Conservation (phyloP, 1,140 invertebrate species). For the Platorchestia sp. region DNA sequence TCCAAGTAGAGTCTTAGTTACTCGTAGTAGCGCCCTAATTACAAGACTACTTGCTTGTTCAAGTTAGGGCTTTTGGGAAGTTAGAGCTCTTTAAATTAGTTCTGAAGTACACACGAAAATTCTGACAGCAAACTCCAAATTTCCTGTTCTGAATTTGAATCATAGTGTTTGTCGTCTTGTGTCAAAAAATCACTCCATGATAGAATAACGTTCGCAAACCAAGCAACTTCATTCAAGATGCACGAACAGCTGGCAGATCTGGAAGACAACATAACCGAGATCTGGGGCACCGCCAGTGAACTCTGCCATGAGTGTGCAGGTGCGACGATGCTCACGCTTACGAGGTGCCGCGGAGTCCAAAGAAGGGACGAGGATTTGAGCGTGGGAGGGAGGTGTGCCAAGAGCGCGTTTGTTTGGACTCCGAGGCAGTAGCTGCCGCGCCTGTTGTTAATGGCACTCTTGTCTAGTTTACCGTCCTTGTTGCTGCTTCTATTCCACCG, state of each 20-base stretch:
- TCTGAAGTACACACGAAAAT: too few species aligned
- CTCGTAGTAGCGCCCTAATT: too few species aligned
- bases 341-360: background rate
- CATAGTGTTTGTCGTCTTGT: too few species aligned
- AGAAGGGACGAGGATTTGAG: background rate
- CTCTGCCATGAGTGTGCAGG: background rate
- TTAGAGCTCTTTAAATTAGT: too few species aligned
- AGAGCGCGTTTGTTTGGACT: background rate
- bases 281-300: background rate
- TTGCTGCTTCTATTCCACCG: background rate
- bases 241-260: background rate
- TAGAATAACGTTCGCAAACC: background rate
- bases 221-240: background rate
- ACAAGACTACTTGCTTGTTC: too few species aligned
- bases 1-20: too few species aligned
- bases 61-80: too few species aligned
- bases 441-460: background rate
- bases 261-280: background rate
- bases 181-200: too few species aligned
- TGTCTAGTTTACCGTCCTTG: background rate
- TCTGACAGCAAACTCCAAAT: too few species aligned
- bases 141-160: too few species aligned
- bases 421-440: background rate
- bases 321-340: background rate
- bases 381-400: background rate